phyloP scores from a whole-genome alignment of 92 coral and sea anemone genomes.

The Palythoa caribaeorum region DNA sequence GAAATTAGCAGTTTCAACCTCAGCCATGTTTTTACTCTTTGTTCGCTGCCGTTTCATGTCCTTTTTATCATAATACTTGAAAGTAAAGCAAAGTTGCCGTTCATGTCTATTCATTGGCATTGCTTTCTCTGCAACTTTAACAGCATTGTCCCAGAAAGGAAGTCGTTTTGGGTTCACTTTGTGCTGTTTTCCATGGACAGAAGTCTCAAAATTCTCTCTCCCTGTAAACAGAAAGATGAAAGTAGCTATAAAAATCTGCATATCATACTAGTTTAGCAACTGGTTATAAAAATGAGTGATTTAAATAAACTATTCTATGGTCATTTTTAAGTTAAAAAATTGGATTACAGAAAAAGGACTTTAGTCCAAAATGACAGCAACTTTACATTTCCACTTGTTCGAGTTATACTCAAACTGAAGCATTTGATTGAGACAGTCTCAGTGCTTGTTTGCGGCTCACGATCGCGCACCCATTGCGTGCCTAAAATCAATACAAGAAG shows the following conservation, averaged over 20 bases:
- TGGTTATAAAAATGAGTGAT: too few species aligned
- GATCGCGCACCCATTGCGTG: too few species aligned
- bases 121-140: conserved; percentile 94
- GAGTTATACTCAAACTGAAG: conserved; percentile 95
- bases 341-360: too few species aligned
- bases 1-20: conserved; percentile 14
- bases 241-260: background rate
- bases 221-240: conserved; percentile 58
- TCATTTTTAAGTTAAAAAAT: too few species aligned
- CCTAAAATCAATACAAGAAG: too few species aligned
- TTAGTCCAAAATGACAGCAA: too few species aligned
- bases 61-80: conserved; percentile 83
- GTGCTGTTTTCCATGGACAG: conserved; percentile 83
- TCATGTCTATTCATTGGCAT: conserved; percentile 94
- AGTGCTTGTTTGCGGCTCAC: too few species aligned
- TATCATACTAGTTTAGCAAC: too few species aligned
- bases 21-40: conserved; percentile 60
- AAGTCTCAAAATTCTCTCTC: conserved; percentile 84
- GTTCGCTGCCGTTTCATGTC: conserved; percentile 61
- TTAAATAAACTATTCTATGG: too few species aligned
- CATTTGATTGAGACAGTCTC: conserved; percentile 84
- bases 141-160: conserved; percentile 90
- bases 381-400: conserved; percentile 52
- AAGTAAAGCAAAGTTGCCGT: conserved; percentile 90
- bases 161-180: conserved; percentile 80